Evolutionary conservation across 2,888 invertebrate genomes (phyloP), one percentile per base, ranked within the genome.

Genomic region (Tholera decimalis): DNA sequence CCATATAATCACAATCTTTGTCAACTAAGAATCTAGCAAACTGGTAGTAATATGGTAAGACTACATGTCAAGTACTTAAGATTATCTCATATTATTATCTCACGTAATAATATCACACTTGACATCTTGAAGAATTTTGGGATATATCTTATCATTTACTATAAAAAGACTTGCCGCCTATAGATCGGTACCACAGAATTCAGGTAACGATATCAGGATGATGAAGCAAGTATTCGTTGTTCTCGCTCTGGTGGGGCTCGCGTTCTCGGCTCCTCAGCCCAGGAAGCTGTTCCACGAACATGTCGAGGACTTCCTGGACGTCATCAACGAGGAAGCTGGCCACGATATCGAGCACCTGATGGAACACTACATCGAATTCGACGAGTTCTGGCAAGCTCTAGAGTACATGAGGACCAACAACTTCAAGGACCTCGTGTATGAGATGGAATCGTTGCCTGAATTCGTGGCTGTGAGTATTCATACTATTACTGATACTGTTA

Each of bases 211-310:
- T 73, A 70, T 57, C 67, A 58, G 6, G 61, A 91, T 80, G 51
- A 91, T 92, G 92, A 93, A 92, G 78, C 74, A 82, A 60, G 79
- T 83, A 37, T 43, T 91, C 3, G 72, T 89, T 35, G 37, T 90
- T 6, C 56, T 92, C 7, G 87, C 87, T 39, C 58, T 92, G 5
- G 59, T 89, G 7, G 85, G 88, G 35, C 69, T 91, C 0, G 85
- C 85, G 41, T 78, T 83, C 33, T 75, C 92, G 1, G 91, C 89
- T 59, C 92, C 92, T 62, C 89, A 91, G 71, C 85, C 88, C 5
- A 91, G 85, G 79, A 92, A 92, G 73, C 65, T 87, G 15, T 93
- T 93, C 85, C 92, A 92, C 57, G 92, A 93, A 33, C 90, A 93
- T 56, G 88, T 90, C 3, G 84, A 89, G 20, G 93, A 93, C 15